Percentiles rank a stretch among this genome's conserved stretches.
phyloP scores from a whole-genome alignment of 2,888 invertebrate species.

The Pheosia gnoma region DNA sequence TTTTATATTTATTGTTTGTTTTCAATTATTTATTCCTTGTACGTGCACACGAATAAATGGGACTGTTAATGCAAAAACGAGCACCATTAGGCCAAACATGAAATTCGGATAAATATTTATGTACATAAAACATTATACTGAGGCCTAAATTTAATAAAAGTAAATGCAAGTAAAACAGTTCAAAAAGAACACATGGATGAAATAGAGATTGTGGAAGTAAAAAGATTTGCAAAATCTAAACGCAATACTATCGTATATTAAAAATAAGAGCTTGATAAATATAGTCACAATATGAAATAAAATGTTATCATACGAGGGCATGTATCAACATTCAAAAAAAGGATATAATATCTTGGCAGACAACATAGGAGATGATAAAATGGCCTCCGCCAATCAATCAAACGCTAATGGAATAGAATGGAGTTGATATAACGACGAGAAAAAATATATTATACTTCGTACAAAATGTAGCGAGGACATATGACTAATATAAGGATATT shows the following conservation, averaged over 20 bases:
- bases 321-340: conserved; percentile 6
- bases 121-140: no score
- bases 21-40: neutral
- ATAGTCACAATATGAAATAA: neutral
- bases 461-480: neutral
- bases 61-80: neutral
- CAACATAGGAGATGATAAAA: conserved; percentile 8
- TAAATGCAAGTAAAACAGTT: no score
- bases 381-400: conserved; percentile 11
- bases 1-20: no score
- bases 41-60: neutral
- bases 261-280: no score
- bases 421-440: conserved; percentile 4
- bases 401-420: conserved; percentile 10
- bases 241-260: no score
- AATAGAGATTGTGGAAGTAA: no score
- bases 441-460: conserved; percentile 4
- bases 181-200: no score
- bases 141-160: no score
- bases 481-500: neutral
- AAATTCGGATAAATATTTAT: neutral
- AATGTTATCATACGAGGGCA: neutral
- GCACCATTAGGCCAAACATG: neutral
- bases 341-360: conserved; percentile 5
- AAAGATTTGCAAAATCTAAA: no score